Evolutionary conservation across 2,888 invertebrate species (phyloP).

Genomic region (Dendrolimus houi): DNA sequence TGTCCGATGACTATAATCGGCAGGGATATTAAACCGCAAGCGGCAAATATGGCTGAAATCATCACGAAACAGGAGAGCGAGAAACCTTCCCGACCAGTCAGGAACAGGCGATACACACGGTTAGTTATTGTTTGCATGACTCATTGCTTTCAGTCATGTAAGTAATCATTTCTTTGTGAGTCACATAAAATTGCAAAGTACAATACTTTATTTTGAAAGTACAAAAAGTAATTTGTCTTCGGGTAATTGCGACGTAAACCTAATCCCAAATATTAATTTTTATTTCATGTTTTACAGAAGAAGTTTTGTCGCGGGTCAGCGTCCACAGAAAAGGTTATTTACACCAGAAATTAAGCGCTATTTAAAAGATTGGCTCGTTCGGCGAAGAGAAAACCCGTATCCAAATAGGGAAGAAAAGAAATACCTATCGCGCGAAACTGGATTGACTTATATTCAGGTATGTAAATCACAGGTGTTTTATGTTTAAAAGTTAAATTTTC

Average conservation of each 20-base stretch:
- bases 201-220: slow-evolving; percentile 5
- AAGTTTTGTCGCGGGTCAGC: slow-evolving; percentile 75
- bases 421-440: slow-evolving; percentile 82
- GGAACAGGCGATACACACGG: slow-evolving; percentile 84
- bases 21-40: slow-evolving; percentile 32
- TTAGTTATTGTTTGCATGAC: slow-evolving; percentile 60
- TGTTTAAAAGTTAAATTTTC: slow-evolving; percentile 12
- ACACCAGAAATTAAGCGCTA: slow-evolving; percentile 87
- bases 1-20: slow-evolving; percentile 62
- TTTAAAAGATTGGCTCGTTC: slow-evolving; percentile 85
- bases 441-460: slow-evolving; percentile 87
- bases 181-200: slow-evolving; percentile 27
- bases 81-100: slow-evolving; percentile 78
- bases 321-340: slow-evolving; percentile 83
- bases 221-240: not conserved
- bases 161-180: slow-evolving; percentile 59
- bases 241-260: slow-evolving; percentile 1
- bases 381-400: slow-evolving; percentile 86
- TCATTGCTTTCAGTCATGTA: slow-evolving; percentile 56
- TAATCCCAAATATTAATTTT: slow-evolving; percentile 3
- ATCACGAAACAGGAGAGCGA: slow-evolving; percentile 58
- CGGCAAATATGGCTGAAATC: slow-evolving; percentile 46
- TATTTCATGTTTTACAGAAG: slow-evolving; percentile 49
- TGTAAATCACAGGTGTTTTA: slow-evolving; percentile 21
- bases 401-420: slow-evolving; percentile 87